A percentile compares a stretch with the other conserved stretches of the same genome.
Evolutionary conservation across 1,140 invertebrate genomes (phyloP).

Genomic region (Drosophila nikananu): DNA sequence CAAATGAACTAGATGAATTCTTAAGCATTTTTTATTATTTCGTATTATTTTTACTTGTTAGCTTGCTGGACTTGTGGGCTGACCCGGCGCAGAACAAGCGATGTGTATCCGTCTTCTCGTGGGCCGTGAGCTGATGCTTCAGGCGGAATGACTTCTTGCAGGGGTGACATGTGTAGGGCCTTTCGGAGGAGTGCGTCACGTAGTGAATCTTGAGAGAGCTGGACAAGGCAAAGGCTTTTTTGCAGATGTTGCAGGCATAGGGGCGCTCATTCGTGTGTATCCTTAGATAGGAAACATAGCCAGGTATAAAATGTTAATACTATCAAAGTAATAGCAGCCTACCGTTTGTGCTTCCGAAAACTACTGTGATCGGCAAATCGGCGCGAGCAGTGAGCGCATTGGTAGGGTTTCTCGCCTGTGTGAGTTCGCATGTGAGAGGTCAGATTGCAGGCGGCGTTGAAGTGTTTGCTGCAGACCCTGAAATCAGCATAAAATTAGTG

Average conservation of each 20-base stretch:
- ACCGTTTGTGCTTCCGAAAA: slow-evolving; percentile 81
- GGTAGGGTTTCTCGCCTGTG: slow-evolving; percentile 76
- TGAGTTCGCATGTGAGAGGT: slow-evolving; percentile 76
- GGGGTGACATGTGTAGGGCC: slow-evolving; percentile 64
- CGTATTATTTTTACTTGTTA: neutral
- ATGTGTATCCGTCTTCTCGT: slow-evolving; percentile 65
- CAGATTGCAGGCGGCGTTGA: slow-evolving; percentile 69
- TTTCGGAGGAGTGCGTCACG: slow-evolving; percentile 63
- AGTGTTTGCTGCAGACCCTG: slow-evolving; percentile 69
- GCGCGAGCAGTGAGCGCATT: slow-evolving; percentile 64
- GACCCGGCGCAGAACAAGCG: slow-evolving; percentile 15
- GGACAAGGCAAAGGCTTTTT: slow-evolving; percentile 87
- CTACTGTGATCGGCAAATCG: slow-evolving; percentile 75
- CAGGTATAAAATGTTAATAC: neutral
- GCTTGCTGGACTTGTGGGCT: neutral
- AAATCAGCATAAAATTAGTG: slow-evolving; percentile 1
- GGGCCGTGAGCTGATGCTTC: slow-evolving; percentile 74
- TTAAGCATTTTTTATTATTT: neutral
- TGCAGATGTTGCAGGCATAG: slow-evolving; percentile 86
- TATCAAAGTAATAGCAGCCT: neutral
- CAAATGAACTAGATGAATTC: neutral
- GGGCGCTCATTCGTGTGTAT: slow-evolving; percentile 88
- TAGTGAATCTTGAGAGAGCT: slow-evolving; percentile 65
- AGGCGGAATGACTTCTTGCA: slow-evolving; percentile 74
- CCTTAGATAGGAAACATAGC: slow-evolving; percentile 31